Evolutionary conservation across 2,888 invertebrate genomes (phyloP), one percentile per base, ranked within the genome.

Genomic region (Aproaerema taeniolella): DNA sequence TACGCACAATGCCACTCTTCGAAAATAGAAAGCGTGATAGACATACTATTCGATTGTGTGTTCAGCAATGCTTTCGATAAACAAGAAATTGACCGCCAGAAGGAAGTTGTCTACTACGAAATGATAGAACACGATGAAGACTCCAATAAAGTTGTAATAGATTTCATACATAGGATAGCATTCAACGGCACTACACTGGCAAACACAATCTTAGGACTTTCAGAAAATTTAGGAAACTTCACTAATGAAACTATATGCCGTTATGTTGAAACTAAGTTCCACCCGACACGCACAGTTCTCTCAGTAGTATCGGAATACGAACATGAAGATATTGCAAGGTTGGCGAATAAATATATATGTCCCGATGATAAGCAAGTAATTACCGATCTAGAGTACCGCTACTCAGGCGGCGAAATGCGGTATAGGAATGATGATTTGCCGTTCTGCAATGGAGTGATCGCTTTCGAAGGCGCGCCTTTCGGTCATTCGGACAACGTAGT

Each of bases 391-490:
- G 51, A 51, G 0, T 95, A 94, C 69, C 90, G 97, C 45, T 99
- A 93, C 76, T 96, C 97, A 1, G 95, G 95, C 0, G 93, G 95
- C 0, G 95, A 97, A 67, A 90, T 97, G 35, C 90, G 94, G 29
- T 93, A 93, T 14, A 91, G 97, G 36, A 96, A 98, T 58, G 97
- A 98, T 71, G 89, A 91, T 7, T 89, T 98, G 85, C 96, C 97
- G 0, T 85, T 95, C 46, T 95, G 95, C 0, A 96, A 98, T 66
- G 88, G 97, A 20, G 97, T 98, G 1, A 78, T 98, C 16, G 97
- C 97, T 8, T 92, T 98, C 8, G 97, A 99, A 79, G 93, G 95
- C 1, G 94, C 95, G 39, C 93, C 96, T 20, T 97, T 97, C 94
- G 89, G 91, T 30, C 92, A 95, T 70, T 90, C 95, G 1, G 98